Conservation (phyloP, 2,888 invertebrate species). For the Phrixothrix hirtus region DNA sequence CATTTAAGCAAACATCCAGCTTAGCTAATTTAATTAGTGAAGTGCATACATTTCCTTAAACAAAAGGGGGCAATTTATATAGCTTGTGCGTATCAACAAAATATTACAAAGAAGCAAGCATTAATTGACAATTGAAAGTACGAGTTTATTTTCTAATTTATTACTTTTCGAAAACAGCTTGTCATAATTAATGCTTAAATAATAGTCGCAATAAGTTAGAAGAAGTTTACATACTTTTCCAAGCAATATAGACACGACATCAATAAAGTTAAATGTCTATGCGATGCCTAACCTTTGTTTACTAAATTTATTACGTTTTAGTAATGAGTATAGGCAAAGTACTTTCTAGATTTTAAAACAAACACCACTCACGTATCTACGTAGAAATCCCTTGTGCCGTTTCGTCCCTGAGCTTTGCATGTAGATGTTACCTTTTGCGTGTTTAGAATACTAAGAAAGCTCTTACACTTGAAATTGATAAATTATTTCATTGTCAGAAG, state of each 20-base stretch:
- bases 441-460: conserved; percentile 17
- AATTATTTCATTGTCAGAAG: conserved; percentile 23
- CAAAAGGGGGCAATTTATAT: too few relatives aligned
- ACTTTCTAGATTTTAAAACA: conserved; percentile 28
- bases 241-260: not conserved
- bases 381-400: conserved; percentile 33
- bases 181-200: not conserved
- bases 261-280: conserved; percentile 1
- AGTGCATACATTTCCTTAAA: too few relatives aligned
- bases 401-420: conserved; percentile 36
- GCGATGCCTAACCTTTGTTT: conserved; percentile 1
- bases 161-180: not conserved
- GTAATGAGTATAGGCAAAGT: conserved; percentile 3
- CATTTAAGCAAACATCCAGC: too few relatives aligned
- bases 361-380: conserved; percentile 27
- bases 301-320: conserved; percentile 1
- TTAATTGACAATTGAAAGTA: too few relatives aligned
- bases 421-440: conserved; percentile 26
- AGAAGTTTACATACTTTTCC: conserved; percentile 1
- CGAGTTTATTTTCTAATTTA: too few relatives aligned
- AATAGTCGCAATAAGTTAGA: not conserved
- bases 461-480: conserved; percentile 11
- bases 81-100: too few relatives aligned
- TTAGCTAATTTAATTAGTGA: too few relatives aligned
- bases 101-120: too few relatives aligned